Percentiles rank a stretch among this genome's conserved stretches.
Conservation (phyloP, 2,797 vertebrate genomes). For the Dromococcyx pavoninus region DNA sequence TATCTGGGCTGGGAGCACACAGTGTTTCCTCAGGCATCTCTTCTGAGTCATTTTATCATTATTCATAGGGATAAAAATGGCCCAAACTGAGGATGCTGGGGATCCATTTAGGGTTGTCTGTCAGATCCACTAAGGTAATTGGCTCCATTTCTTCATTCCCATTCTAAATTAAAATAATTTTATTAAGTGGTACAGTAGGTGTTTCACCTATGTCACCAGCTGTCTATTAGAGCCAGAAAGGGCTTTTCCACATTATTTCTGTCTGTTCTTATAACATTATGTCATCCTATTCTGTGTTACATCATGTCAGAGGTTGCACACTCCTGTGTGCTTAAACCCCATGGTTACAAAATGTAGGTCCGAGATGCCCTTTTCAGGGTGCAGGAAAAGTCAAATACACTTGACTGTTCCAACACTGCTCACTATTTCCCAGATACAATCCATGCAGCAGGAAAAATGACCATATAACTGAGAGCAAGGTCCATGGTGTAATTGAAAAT, state of each 20-base stretch:
- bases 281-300: constrained; percentile 11
- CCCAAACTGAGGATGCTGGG: constrained; percentile 20
- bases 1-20: constrained; percentile 4
- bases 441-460: neutral
- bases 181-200: constrained; percentile 63
- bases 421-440: neutral
- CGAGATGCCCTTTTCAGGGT: neutral
- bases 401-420: constrained; percentile 22
- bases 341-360: constrained; percentile 31
- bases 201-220: constrained; percentile 57
- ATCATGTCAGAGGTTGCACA: neutral
- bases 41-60: constrained; percentile 65
- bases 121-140: constrained; percentile 64
- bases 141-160: constrained; percentile 65
- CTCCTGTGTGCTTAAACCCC: neutral
- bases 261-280: constrained; percentile 48
- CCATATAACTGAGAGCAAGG: neutral
- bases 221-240: constrained; percentile 67
- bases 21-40: constrained; percentile 62
- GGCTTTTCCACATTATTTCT: constrained; percentile 58
- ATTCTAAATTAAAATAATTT: constrained; percentile 70
- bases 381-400: constrained; percentile 2
- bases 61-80: constrained; percentile 62
- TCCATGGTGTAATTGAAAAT: fast-evolving
- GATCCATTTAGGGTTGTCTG: constrained; percentile 57